Evolutionary conservation across 2,113 vertebrate species (phyloP), one percentile per base, ranked within the genome.

Genomic region (Proteles cristata): DNA sequence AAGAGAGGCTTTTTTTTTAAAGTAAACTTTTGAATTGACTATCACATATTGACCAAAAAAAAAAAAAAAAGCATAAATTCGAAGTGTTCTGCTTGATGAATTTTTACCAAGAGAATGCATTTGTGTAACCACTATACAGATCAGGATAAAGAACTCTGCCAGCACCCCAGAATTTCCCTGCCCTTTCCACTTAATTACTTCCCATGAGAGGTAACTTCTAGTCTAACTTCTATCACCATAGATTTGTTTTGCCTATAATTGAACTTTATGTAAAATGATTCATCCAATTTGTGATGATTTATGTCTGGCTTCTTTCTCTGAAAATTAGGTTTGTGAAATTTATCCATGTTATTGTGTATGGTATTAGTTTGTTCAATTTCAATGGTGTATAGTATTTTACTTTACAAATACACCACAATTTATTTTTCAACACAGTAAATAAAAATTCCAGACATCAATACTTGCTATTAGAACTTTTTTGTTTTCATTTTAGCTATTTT

Each of bases 1-100:
- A 97, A 93, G 86, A 91, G 25, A 84, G 45, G 16, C 25, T 86
- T 66, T 63, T 83, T 84, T 88, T 28, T 11, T 43, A 93, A 91
- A 74, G 73, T 55, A 76, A 97, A 97, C 66, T 92, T 95, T 96
- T 94, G 55, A 79, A 68, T 23, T 69, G 77, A 93, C 28, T 43
- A 25, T 35, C 84, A 39, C n/a, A 14, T 45, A 76, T 7, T 66
- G 65, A 92, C 53, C 7, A 76, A 76, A 90, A 77, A 94, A 84
- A 28, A 45, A 74, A 90, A 77, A 94, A 84, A 68, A 63, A 74
- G 1, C 33, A 39, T 17, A 66, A 39, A 58, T 92, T 19, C 1
- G 31, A 25, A 11, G 39, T 23, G 21, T 84, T 65, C 76, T 8
- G 35, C 21, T 77, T 63, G 53, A 39, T n/a, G 39, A 39, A 31